A percentile compares a stretch with the other conserved stretches of the same genome.
Conservation (phyloP, 2,113 vertebrate species). For the Vulpes vulpes region DNA sequence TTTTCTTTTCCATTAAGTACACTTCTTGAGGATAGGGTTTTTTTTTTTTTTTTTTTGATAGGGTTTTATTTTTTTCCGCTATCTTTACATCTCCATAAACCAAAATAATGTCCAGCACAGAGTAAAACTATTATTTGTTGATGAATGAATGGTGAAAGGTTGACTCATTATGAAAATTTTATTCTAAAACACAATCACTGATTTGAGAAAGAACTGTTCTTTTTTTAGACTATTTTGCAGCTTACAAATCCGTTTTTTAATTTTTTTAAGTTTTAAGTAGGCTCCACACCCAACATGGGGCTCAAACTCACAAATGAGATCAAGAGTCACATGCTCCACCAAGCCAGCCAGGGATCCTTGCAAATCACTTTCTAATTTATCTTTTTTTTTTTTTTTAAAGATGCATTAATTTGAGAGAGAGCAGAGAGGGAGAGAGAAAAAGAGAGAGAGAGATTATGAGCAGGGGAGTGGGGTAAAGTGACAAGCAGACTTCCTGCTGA, state of each 20-base stretch:
- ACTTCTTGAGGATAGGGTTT: not conserved
- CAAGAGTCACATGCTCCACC: not conserved
- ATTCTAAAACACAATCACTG: not conserved
- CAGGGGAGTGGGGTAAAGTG: too few relatives aligned
- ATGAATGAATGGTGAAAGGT: conserved; percentile 16
- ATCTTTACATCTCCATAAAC: conserved; percentile 13
- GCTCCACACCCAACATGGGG: not conserved
- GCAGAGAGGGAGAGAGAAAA: too few relatives aligned
- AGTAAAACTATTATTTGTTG: not conserved
- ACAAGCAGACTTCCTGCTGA: too few relatives aligned
- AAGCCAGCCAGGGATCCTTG: not conserved
- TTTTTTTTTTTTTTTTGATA: too few relatives aligned
- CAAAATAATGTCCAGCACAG: conserved; percentile 29
- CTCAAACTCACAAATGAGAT: not conserved
- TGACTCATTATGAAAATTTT: conserved; percentile 12
- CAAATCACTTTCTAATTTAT: not conserved
- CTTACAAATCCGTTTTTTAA: not conserved
- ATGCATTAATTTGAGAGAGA: too few relatives aligned
- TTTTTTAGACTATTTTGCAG: not conserved
- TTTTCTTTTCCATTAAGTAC: conserved; percentile 31
- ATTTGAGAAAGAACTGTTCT: not conserved
- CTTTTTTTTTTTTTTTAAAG: not conserved
- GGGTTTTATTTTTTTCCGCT: not conserved
- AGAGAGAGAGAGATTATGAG: too few relatives aligned
- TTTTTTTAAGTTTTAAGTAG: not conserved